Evolutionary conservation across 1,140 invertebrate species (phyloP).

Genomic region (Trichogramma pretiosum): DNA sequence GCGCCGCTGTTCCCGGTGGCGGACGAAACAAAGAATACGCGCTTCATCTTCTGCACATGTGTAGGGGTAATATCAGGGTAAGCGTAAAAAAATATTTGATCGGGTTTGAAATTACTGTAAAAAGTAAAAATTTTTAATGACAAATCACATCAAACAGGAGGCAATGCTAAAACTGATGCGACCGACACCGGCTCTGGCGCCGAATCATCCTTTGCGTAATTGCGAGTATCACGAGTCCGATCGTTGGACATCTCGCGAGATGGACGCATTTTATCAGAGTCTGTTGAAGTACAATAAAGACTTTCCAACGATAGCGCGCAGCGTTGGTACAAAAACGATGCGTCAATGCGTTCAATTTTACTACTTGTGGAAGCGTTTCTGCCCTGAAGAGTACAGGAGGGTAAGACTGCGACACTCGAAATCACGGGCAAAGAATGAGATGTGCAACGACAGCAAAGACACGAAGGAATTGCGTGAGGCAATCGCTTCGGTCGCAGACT

Average conservation of each 20-base stretch:
- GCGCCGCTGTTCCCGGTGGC: constrained; percentile 78
- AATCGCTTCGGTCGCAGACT: constrained; percentile 40
- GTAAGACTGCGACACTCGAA: constrained; percentile 45
- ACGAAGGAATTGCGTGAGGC: constrained; percentile 39
- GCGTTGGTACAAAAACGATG: constrained; percentile 79
- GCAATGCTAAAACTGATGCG: constrained; percentile 77
- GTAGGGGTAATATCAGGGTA: constrained; percentile 79
- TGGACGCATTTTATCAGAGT: constrained; percentile 79
- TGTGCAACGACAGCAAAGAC: constrained; percentile 34
- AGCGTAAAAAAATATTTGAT: constrained; percentile 32
- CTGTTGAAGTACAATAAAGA: constrained; percentile 89
- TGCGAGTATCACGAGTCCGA: constrained; percentile 69
- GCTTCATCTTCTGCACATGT: constrained; percentile 79
- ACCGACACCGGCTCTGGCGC: constrained; percentile 61
- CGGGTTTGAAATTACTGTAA: too few relatives aligned
- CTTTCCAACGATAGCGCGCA: constrained; percentile 77
- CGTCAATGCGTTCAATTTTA: constrained; percentile 97
- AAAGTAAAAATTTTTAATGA: too few relatives aligned
- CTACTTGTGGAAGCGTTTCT: constrained; percentile 96
- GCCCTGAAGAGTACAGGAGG: constrained; percentile 72
- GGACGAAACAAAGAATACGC: constrained; percentile 92
- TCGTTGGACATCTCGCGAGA: constrained; percentile 77
- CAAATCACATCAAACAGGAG: constrained; percentile 48
- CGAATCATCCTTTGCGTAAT: constrained; percentile 62
- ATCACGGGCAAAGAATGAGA: constrained; percentile 36